Evolutionary conservation across 2,888 invertebrate genomes (phyloP).

Genomic region (Tetheella fluctuosa): DNA sequence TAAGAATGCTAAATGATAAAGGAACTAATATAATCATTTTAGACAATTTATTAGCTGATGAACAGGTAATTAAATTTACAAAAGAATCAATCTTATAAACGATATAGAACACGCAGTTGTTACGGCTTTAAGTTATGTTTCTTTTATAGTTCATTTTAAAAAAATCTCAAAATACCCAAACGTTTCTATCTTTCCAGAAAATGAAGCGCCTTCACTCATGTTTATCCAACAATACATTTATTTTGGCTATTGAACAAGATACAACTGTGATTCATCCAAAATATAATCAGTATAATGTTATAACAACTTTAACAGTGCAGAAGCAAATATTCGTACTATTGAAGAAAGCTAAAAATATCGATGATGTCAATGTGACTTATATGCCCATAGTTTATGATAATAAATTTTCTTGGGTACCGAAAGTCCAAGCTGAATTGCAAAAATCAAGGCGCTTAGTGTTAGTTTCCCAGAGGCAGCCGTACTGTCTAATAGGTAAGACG

Average conservation of each 20-base stretch:
- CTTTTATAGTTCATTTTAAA: neutral
- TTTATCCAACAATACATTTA: constrained; percentile 28
- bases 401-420: constrained; percentile 37
- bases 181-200: constrained; percentile 32
- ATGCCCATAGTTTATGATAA: constrained; percentile 33
- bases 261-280: constrained; percentile 24
- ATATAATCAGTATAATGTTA: constrained; percentile 28
- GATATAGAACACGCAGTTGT: no score
- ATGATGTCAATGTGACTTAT: constrained; percentile 30
- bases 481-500: constrained; percentile 34
- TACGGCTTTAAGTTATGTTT: no score
- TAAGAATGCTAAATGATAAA: constrained; percentile 13
- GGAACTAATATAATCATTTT: constrained; percentile 27
- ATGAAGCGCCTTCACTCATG: constrained; percentile 27
- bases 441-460: constrained; percentile 33
- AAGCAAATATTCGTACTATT: constrained; percentile 29
- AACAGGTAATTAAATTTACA: constrained; percentile 25
- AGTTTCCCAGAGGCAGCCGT: constrained; percentile 38
- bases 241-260: constrained; percentile 31
- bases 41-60: constrained; percentile 29
- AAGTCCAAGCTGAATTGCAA: constrained; percentile 30
- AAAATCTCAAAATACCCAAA: no score
- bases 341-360: constrained; percentile 25
- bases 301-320: constrained; percentile 31
- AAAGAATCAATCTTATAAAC: no score